A percentile compares a stretch with the other conserved stretches of the same genome.
phyloP scores from a whole-genome alignment of 1,140 invertebrate species.

The Wasmannia auropunctata region DNA sequence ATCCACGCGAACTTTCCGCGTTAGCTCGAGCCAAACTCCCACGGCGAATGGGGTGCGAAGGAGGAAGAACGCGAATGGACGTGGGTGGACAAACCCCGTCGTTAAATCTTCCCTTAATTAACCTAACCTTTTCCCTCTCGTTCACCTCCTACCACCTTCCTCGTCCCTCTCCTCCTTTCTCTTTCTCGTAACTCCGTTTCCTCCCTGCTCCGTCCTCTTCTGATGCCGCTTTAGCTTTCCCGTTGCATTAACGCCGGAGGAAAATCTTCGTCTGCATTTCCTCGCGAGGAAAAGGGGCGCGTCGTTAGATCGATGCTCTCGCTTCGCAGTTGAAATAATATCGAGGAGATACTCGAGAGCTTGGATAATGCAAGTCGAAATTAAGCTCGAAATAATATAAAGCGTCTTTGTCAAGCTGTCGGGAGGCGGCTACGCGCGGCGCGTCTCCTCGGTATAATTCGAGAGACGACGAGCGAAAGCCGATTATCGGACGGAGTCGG shows the following conservation, averaged over 20 bases:
- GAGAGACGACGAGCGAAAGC: constrained; percentile 21
- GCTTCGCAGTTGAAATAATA: constrained; percentile 33
- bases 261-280: constrained; percentile 48
- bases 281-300: constrained; percentile 25
- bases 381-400: constrained; percentile 57
- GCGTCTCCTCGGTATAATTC: constrained; percentile 33
- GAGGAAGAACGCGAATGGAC: constrained; percentile 57
- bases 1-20: constrained; percentile 72
- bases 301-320: constrained; percentile 39
- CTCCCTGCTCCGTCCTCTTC: background rate
- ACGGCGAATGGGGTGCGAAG: constrained; percentile 29
- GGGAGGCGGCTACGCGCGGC: background rate
- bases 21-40: constrained; percentile 67
- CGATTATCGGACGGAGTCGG: constrained; percentile 35
- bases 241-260: constrained; percentile 54
- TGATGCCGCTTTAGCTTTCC: constrained; percentile 16
- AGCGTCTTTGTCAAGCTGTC: constrained; percentile 35
- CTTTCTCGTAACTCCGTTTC: constrained; percentile 16
- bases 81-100: constrained; percentile 68
- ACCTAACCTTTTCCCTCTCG: constrained; percentile 64
- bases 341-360: constrained; percentile 38
- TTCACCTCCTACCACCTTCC: background rate
- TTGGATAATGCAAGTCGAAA: constrained; percentile 49
- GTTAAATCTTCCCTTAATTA: constrained; percentile 76
- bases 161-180: background rate